These are phyloP conservation scores for Palaemon carinicauda DNA, from an alignment of 1,140 invertebrate species.

Conservation along the genomic window DNA sequence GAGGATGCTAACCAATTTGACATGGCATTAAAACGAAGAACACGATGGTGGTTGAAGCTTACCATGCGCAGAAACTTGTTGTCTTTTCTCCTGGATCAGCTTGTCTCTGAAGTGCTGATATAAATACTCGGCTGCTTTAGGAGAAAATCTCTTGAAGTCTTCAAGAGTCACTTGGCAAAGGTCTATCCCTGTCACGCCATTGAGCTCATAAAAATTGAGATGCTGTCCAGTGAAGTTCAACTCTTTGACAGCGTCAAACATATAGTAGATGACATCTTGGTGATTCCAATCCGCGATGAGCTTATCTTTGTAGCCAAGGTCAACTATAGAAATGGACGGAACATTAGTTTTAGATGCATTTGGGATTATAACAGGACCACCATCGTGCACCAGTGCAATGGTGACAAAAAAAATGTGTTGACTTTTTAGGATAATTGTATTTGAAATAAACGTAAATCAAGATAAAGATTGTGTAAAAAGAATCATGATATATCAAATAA, in stretches of 20 bases:
- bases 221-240: background rate
- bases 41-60: too few relatives aligned
- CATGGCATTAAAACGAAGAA: too few relatives aligned
- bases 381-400: too few relatives aligned
- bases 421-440: too few relatives aligned
- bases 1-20: too few relatives aligned
- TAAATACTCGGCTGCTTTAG: background rate
- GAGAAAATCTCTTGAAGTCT: background rate
- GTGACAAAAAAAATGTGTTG: too few relatives aligned
- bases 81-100: background rate
- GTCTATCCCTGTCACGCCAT: background rate
- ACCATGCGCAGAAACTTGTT: background rate
- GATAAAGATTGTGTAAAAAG: too few relatives aligned
- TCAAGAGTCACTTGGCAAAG: background rate
- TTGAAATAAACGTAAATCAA: too few relatives aligned
- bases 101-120: constrained; percentile 1
- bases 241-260: background rate
- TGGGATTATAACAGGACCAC: too few relatives aligned
- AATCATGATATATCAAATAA: too few relatives aligned
- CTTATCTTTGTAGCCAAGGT: background rate
- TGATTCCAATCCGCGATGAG: constrained; percentile 7
- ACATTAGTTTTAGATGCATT: background rate
- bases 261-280: constrained; percentile 11
- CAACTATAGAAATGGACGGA: background rate
- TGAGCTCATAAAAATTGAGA: constrained; percentile 12